These are phyloP conservation scores for Eristalinus sepulchralis DNA, from an alignment of 2,888 invertebrate genomes.

Conservation along the genomic window DNA sequence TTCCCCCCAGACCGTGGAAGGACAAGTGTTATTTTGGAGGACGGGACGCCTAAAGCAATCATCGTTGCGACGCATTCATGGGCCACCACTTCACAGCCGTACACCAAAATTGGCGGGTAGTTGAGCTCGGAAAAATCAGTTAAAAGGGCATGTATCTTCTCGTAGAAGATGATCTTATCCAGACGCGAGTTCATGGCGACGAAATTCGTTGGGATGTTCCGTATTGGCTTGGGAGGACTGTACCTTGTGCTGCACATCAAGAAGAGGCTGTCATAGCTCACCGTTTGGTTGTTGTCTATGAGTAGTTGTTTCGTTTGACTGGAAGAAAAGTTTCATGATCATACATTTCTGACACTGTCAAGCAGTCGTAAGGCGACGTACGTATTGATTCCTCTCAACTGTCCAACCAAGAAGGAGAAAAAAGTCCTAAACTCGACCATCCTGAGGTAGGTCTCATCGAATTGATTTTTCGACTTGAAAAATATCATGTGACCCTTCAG, in stretches of 20 bases:
- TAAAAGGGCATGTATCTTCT: constrained; percentile 71
- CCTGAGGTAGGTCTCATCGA: constrained; percentile 28
- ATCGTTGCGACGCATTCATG: constrained; percentile 76
- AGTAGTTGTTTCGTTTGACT: constrained; percentile 68
- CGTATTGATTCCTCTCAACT: constrained; percentile 30
- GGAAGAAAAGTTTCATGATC: neutral
- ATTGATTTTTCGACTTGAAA: constrained; percentile 45
- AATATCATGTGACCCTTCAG: constrained; percentile 21
- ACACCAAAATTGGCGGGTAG: constrained; percentile 73
- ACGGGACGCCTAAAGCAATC: constrained; percentile 72
- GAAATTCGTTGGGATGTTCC: constrained; percentile 74
- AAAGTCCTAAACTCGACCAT: constrained; percentile 48
- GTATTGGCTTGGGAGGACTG: constrained; percentile 51
- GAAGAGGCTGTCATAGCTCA: constrained; percentile 75
- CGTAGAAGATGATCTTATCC: constrained; percentile 76
- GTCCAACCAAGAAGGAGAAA: constrained; percentile 20
- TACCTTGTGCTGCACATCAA: constrained; percentile 72
- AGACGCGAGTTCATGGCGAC: constrained; percentile 74
- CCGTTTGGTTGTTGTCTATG: neutral
- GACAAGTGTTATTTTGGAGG: constrained; percentile 72
- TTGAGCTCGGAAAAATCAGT: neutral
- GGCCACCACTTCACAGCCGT: constrained; percentile 73
- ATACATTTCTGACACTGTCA: neutral
- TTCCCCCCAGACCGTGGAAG: constrained; percentile 53
- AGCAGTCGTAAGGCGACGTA: neutral